Evolutionary conservation across 2,113 vertebrate genomes (phyloP), one percentile per base, ranked within the genome.

Genomic region (Tragelaphus strepsiceros): DNA sequence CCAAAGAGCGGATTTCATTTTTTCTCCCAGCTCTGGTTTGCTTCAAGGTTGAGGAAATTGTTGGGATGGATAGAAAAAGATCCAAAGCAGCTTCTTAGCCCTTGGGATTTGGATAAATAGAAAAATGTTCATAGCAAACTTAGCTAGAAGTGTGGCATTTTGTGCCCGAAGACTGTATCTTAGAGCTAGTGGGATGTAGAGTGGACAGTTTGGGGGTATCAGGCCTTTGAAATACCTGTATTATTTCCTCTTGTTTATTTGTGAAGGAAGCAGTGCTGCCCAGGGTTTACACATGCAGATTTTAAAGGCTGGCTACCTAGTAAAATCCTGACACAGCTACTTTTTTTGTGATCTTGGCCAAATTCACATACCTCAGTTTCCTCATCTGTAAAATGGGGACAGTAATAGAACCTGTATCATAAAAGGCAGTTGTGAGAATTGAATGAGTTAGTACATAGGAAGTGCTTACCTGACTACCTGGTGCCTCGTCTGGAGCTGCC

Each of bases 31-130:
- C 85, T 96, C 2, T 0, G 92, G 56, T 92, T 98, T 98, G 94
- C 97, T 98, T 98, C 96, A 96, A 97, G 92, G 59, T 91, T 97
- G 95, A 94, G 89, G 97, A 96, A 98, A 95, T 62, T 97, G 95
- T 97, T 95, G 39, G 96, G 88, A 95, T 95, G 94, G 91, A 58
- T 90, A 94, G 95, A 43, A 89, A 90, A 97, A 88, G 24, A 95
- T 84, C 35, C 1, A 32, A 81, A 98, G 83, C 93, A 77, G 96
- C 51, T 67, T 94, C 43, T 89, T 84, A 84, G 22, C 93, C 85
- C 59, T 22, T 91, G 91, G 35, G 96, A 94, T 95, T 95, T 94
- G 91, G 35, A 39, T 12, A 6, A 32, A 87, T 39, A 59, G 61
- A 88, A 89, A 78, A 64, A 13, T 59, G 67, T 83, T 97, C 12